These are phyloP conservation scores for Epinephelus malabaricus DNA, from an alignment of 2,797 vertebrate genomes.

Conservation along the genomic window DNA sequence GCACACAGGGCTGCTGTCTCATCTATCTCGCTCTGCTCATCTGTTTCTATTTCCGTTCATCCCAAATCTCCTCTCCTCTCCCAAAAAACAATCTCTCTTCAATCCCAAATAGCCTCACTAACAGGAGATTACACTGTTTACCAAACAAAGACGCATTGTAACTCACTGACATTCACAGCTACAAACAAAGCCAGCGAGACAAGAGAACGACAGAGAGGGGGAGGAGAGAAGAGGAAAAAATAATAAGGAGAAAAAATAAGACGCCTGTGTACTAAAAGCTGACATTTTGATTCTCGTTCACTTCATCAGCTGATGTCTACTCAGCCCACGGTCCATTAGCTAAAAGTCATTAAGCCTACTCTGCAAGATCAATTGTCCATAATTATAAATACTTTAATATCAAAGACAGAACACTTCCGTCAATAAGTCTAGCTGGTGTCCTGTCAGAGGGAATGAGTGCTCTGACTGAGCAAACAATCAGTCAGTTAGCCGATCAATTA, in stretches of 20 bases:
- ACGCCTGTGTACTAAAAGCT: constrained; percentile 46
- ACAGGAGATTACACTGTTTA: constrained; percentile 34
- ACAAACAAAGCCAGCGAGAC: constrained; percentile 37
- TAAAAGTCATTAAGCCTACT: constrained; percentile 65
- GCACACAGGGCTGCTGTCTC: background rate
- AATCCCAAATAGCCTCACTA: constrained; percentile 14
- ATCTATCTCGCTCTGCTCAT: background rate
- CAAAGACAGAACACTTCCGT: constrained; percentile 20
- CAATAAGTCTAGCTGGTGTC: constrained; percentile 36
- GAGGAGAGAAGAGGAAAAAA: constrained; percentile 16
- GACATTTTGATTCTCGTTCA: constrained; percentile 55
- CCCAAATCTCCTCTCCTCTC: constrained; percentile 1
- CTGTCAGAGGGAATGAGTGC: constrained; percentile 11
- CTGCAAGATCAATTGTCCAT: constrained; percentile 52
- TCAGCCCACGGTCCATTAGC: constrained; percentile 62
- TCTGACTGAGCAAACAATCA: constrained; percentile 30
- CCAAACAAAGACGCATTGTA: constrained; percentile 52
- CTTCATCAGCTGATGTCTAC: constrained; percentile 57
- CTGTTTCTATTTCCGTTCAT: background rate
- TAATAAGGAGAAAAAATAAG: constrained; percentile 27
- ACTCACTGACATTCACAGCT: constrained; percentile 44
- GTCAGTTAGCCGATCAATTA: constrained; percentile 24
- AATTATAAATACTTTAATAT: constrained; percentile 61
- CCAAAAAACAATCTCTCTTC: background rate
- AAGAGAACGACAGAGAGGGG: constrained; percentile 13